phyloP scores from a whole-genome alignment of 2,797 vertebrate genomes.

The Enoplosus armatus region DNA sequence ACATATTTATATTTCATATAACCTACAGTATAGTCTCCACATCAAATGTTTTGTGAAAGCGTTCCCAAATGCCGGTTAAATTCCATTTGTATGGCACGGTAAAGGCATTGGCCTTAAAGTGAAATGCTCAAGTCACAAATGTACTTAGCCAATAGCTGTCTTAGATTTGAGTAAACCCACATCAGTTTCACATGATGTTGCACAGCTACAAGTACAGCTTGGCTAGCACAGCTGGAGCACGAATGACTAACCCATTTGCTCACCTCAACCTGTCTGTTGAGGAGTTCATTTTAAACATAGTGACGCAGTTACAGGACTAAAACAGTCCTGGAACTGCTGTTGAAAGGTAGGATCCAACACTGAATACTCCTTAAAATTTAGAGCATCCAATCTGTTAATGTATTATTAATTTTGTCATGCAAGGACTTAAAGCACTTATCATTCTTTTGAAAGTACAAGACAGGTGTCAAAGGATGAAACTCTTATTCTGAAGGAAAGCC shows the following conservation, averaged over 20 bases:
- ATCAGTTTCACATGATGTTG: neutral
- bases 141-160: neutral
- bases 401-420: constrained; percentile 26
- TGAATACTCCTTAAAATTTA: neutral
- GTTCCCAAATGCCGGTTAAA: neutral
- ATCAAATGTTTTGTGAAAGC: neutral
- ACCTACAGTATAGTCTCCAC: neutral
- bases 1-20: neutral
- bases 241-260: neutral
- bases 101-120: neutral
- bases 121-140: neutral
- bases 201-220: neutral
- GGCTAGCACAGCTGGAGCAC: neutral
- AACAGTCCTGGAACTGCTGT: neutral
- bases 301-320: neutral
- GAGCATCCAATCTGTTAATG: neutral
- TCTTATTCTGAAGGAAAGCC: constrained; percentile 29
- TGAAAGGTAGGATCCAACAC: constrained; percentile 9
- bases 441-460: constrained; percentile 48
- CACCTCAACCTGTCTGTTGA: no score
- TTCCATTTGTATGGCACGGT: neutral
- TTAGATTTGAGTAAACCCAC: neutral
- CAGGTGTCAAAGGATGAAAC: constrained; percentile 45
- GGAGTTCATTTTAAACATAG: neutral
- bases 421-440: constrained; percentile 22